Base-by-base conservation (phyloP, 2,797 vertebrate species). In the Lacerta viridis region DNA sequence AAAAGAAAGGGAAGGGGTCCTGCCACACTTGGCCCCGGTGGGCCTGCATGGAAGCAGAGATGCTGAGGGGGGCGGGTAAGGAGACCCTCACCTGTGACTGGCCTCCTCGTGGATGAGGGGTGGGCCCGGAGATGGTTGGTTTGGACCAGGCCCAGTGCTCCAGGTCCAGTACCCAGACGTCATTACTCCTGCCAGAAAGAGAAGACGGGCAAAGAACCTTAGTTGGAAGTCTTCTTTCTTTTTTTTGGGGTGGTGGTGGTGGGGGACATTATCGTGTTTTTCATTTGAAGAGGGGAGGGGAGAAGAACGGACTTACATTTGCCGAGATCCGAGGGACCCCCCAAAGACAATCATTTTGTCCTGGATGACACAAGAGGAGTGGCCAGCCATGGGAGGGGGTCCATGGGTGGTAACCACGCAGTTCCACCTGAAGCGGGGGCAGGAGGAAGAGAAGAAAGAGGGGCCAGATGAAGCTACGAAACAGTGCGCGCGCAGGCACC, bases 71-170 rank as follows among this genome's bases (percentile, higher is more conserved):
- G 13, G 50, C 13, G 3, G 50, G 50, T 55, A 55, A 55, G 10
- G 76, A 18, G 27, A 6, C n/a, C 0, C 27, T 79, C 50, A 99
- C 99, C 97, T 99, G 99, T 84, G 99, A 99, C 89, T 99, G 99
- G 87, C 99, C 99, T 39, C 99, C 99, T 18, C 99, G 97, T 0
- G 99, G 99, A 94, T 99, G 99, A 78, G 99, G 99, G 80, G 96
- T 97, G 15, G 98, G 98, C 36, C 98, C 98, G 0, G 97, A 97
- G 95, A 99, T 97, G 90, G 94, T 94, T 1, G 98, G 99, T 95
- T 99, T 99, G 86, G 98, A 99, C 99, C 99, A 99, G 55, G 98
- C 97, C 99, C 99, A 99, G 96, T 99, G 98, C 95, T 99, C 99
- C 15, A 99, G 97, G 96, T 99, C 98, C 92, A 99, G 97, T 94